phyloP scores from a whole-genome alignment of 2,797 vertebrate genomes.

The Potorous gilbertii region DNA sequence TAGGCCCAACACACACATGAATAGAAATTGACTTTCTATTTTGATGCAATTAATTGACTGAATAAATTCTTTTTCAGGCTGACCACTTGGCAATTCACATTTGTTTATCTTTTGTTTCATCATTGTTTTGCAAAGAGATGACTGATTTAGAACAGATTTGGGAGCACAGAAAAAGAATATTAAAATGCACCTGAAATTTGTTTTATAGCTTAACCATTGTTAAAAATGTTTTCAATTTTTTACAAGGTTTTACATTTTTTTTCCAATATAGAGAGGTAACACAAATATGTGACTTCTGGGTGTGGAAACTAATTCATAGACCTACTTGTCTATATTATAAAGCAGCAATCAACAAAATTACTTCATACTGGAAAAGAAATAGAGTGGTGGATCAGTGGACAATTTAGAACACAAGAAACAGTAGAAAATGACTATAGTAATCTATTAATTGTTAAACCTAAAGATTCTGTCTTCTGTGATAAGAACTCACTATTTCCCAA shows the following conservation, averaged over 20 bases:
- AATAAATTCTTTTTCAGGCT: background rate
- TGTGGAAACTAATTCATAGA: too few species aligned
- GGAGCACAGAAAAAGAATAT: background rate
- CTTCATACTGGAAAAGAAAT: too few species aligned
- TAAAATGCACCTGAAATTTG: background rate
- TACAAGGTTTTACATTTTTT: too few species aligned
- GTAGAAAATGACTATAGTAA: too few species aligned
- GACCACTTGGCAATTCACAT: background rate
- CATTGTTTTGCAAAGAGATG: background rate
- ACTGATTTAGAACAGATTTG: background rate
- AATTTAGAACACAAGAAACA: too few species aligned
- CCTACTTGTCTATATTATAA: too few species aligned
- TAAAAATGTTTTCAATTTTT: background rate
- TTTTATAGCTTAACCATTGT: background rate
- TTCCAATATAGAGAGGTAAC: background rate
- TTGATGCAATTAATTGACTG: background rate
- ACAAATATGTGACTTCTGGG: background rate
- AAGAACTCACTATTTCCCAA: too few species aligned
- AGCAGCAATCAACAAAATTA: too few species aligned
- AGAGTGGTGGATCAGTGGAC: too few species aligned
- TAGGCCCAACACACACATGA: constrained; percentile 8
- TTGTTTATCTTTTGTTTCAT: background rate
- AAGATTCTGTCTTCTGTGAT: too few species aligned
- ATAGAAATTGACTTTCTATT: background rate
- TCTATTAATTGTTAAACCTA: too few species aligned